Evolutionary conservation across 2,888 invertebrate species (phyloP), one percentile per base, ranked within the genome.

Genomic region (Dryobota labecula): DNA sequence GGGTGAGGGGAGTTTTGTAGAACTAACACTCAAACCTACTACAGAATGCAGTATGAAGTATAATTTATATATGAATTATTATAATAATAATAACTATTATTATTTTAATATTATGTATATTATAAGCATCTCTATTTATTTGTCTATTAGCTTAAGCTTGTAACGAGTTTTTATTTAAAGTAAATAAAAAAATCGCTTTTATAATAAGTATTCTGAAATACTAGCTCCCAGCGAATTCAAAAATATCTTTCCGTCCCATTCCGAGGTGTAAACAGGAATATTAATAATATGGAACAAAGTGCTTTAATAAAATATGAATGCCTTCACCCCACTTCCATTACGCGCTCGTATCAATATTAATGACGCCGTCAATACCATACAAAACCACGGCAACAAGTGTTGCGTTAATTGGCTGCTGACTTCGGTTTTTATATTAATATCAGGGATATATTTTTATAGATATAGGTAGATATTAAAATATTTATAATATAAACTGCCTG

Each of bases 321-420:
- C 43, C 4, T 69, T 38, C 53, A 8, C 33, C 6, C 45, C 20
- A 64, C 18, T 71, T 71, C 60, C 56, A 71, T 78, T 78, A 64
- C 60, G 38, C 38, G 56, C 27, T 45, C 24, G n/a, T 45, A 61
- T 76, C 54, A 64, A 76, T 76, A 63, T 76, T 76, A 61, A 78
- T 78, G 38, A 51, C 11, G 38, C 56, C 51, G 49, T 77, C 78
- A 78, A 61, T 65, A 65, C n/a, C 45, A 71, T n/a, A 47, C 65
- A 27, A 77, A 76, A 65, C 78, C 61, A 36, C 33, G 1, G 51
- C 45, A 64, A 45, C 60, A 70, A 64, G 58, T 76, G 20, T n/a
- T 36, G 4, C 13, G 20, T 56, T 41, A 51, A 78, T 70, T 70
- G 60, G 41, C 24, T 56, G 24, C 9, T 45, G 57, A 27, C 1